Conservation (phyloP, 2,888 invertebrate species). For the Onchidella celtica region DNA sequence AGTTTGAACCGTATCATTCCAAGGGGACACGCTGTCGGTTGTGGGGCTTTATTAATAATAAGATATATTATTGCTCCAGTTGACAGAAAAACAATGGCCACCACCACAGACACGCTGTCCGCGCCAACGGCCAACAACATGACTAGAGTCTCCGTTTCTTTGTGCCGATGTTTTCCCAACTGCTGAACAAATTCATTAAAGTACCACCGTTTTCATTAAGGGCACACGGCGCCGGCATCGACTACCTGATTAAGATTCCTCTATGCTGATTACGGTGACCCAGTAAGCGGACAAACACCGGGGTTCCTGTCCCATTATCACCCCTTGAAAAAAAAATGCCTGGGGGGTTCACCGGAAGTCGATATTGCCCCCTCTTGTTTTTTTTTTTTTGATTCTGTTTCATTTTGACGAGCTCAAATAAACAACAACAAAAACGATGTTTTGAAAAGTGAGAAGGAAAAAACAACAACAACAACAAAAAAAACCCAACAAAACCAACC, state of each 20-base stretch:
- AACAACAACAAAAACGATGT: too few relatives aligned
- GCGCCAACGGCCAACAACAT: too few relatives aligned
- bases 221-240: neutral
- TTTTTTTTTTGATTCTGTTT: neutral
- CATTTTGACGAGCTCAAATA: neutral
- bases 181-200: neutral
- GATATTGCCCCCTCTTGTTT: neutral
- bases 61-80: too few relatives aligned
- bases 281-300: neutral
- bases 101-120: too few relatives aligned
- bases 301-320: neutral
- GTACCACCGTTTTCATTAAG: constrained; percentile 29
- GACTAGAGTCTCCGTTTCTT: too few relatives aligned
- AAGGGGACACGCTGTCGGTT: too few relatives aligned
- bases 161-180: neutral
- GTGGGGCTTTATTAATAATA: too few relatives aligned
- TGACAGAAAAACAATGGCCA: too few relatives aligned
- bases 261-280: neutral
- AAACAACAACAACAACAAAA: too few relatives aligned
- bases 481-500: too few relatives aligned
- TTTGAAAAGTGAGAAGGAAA: too few relatives aligned
- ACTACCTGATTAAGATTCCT: constrained; percentile 16
- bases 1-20: too few relatives aligned
- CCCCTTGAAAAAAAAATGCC: constrained; percentile 2
- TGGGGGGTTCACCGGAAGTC: constrained; percentile 2